Evolutionary conservation across 2,888 invertebrate genomes (phyloP), one percentile per base, ranked within the genome.

Genomic region (Siphonodentalium dalli): DNA sequence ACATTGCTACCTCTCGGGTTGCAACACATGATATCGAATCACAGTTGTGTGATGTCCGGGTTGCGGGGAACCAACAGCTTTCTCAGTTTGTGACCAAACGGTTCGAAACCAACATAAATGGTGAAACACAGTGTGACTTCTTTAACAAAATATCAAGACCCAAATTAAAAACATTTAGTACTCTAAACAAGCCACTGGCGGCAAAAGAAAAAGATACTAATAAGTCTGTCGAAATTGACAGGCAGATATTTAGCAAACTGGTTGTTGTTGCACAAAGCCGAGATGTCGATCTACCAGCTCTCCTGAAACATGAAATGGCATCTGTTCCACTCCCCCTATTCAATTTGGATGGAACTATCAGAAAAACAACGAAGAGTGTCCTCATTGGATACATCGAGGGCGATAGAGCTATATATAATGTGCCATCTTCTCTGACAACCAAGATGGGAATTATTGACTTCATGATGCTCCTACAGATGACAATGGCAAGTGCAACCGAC

Each of bases 1-100:
- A 50, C 33, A 48, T 48, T 21, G 40, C 48, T 41, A 40, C 48
- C 40, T 48, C 48, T 33, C 26, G 29, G 9, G 48, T 48, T 7
- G 48, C 40, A 21, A 40, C 5, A 9, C 3, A 23, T 26, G 41
- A 48, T 26, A 27, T 50, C n/a, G n/a, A 34, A 26, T 26, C 23
- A 2, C 29, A 49, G 3, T 2, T 49, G 11, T 20, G 41, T n/a
- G 39, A 18, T 8, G 35, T 26, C 24, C 18, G 24, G 9, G 24
- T 26, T 20, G 39, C 39, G n/a, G 35, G 35, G 11, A 9, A 23
- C 5, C n/a, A 31, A 3, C 35, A 31, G 35, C 21, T 42, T 15
- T 23, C 24, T 26, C 29, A 27, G 27, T 47, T 47, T 28, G 29
- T 49, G 18, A 21, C 37, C 15, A 21, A 42, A 21, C 31, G 41